These are phyloP conservation scores for Autographa pulchrina DNA, from an alignment of 2,888 invertebrate genomes.

Conservation along the genomic window DNA sequence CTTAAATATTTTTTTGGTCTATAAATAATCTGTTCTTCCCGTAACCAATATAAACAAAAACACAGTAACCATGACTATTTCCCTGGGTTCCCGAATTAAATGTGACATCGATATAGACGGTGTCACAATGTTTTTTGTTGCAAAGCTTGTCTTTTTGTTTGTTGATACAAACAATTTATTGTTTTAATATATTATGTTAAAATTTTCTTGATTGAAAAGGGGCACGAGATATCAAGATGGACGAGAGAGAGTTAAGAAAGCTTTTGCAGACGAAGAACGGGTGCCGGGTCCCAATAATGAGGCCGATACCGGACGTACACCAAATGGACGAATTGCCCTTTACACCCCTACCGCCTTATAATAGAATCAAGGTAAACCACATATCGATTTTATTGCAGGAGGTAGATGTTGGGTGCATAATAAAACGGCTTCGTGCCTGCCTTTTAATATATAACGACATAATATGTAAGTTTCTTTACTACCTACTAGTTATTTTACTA, in stretches of 20 bases:
- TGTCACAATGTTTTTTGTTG: slow-evolving; percentile 26
- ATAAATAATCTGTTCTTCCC: not conserved
- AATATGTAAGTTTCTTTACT: too few species aligned
- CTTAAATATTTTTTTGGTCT: too few species aligned
- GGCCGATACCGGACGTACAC: slow-evolving; percentile 79
- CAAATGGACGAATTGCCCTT: slow-evolving; percentile 81
- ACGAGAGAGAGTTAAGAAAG: slow-evolving; percentile 83
- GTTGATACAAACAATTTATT: slow-evolving; percentile 11
- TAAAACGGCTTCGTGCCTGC: too few species aligned
- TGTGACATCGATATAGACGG: slow-evolving; percentile 36
- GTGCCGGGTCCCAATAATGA: slow-evolving; percentile 80
- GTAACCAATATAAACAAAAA: slow-evolving; percentile 3
- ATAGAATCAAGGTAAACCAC: slow-evolving; percentile 79
- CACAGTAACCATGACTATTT: slow-evolving; percentile 46
- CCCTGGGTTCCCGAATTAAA: slow-evolving; percentile 33
- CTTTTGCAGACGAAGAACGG: slow-evolving; percentile 84
- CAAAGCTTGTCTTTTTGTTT: slow-evolving; percentile 23
- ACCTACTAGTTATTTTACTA: too few species aligned
- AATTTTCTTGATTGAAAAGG: slow-evolving; percentile 40
- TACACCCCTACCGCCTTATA: slow-evolving; percentile 81
- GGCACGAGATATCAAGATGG: slow-evolving; percentile 65
- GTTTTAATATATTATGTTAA: slow-evolving; percentile 25
- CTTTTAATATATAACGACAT: too few species aligned
- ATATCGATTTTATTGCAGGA: slow-evolving; percentile 17
- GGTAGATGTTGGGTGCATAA: not conserved